phyloP scores from a whole-genome alignment of 2,113 vertebrate species.

The Colaptes auratus region DNA sequence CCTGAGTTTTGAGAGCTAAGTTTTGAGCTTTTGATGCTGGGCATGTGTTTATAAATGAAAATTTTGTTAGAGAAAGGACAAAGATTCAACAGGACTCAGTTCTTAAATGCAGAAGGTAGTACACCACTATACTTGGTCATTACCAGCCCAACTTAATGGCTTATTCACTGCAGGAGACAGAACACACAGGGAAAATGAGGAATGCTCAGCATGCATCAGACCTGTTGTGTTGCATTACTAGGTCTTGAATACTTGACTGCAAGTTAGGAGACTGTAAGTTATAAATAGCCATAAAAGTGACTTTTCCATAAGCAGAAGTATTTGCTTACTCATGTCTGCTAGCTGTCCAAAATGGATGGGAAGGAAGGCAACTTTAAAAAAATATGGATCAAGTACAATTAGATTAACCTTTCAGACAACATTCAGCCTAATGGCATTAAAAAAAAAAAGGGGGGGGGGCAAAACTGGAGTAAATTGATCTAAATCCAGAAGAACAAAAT shows the following conservation, averaged over 20 bases:
- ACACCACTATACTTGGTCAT: background rate
- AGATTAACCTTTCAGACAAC: background rate
- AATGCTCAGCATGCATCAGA: background rate
- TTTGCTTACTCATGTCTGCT: conserved; percentile 11
- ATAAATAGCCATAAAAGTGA: background rate
- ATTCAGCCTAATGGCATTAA: background rate
- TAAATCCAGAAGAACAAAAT: background rate
- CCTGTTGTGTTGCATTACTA: background rate
- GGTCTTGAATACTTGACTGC: background rate
- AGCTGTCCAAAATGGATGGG: background rate
- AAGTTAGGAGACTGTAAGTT: background rate
- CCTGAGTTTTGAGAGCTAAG: background rate
- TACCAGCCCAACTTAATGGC: background rate
- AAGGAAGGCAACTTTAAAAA: background rate
- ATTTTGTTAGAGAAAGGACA: background rate
- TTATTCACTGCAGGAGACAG: background rate
- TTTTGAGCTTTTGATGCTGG: background rate
- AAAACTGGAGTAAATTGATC: background rate
- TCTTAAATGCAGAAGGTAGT: background rate
- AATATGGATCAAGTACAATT: background rate
- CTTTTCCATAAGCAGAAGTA: conserved; percentile 4
- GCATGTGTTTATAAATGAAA: background rate
- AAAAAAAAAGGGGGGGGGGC: background rate
- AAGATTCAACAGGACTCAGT: background rate
- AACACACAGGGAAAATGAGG: background rate